These are phyloP conservation scores for Oxycera nigricornis DNA, from an alignment of 2,888 invertebrate genomes.

Conservation along the genomic window DNA sequence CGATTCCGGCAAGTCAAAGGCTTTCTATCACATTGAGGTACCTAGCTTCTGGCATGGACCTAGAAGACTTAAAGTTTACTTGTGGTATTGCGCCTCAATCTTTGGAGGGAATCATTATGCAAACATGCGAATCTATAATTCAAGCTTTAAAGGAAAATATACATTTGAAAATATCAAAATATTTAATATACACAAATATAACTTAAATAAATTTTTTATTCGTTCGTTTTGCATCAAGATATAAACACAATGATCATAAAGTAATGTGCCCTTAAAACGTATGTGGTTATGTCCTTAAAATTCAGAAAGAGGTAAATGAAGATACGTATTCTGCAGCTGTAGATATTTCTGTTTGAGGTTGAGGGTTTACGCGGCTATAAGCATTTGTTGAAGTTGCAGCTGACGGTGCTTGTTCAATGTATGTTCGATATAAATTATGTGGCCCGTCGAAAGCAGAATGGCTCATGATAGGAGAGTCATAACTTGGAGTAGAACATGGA, in stretches of 20 bases:
- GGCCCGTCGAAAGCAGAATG: background rate
- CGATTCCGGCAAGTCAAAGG: background rate
- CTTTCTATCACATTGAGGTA: slow-evolving; percentile 15
- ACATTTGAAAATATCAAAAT: background rate
- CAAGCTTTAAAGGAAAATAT: background rate
- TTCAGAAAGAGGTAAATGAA: background rate
- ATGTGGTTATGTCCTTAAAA: background rate
- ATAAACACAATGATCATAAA: background rate
- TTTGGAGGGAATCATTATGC: background rate
- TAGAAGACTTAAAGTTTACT: slow-evolving; percentile 3
- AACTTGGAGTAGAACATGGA: background rate
- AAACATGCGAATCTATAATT: slow-evolving; percentile 4
- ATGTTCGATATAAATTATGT: background rate
- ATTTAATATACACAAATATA: background rate
- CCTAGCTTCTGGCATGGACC: background rate
- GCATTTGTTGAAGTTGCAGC: background rate
- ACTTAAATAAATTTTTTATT: background rate
- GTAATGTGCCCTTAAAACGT: too few species aligned
- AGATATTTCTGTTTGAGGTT: background rate
- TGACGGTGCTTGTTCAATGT: background rate
- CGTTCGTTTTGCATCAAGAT: background rate
- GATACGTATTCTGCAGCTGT: background rate
- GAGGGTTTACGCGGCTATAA: background rate
- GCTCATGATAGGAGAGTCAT: background rate
- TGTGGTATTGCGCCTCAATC: background rate